Evolutionary conservation across 2,888 invertebrate genomes (phyloP).

Genomic region (Campoplex capitator): DNA sequence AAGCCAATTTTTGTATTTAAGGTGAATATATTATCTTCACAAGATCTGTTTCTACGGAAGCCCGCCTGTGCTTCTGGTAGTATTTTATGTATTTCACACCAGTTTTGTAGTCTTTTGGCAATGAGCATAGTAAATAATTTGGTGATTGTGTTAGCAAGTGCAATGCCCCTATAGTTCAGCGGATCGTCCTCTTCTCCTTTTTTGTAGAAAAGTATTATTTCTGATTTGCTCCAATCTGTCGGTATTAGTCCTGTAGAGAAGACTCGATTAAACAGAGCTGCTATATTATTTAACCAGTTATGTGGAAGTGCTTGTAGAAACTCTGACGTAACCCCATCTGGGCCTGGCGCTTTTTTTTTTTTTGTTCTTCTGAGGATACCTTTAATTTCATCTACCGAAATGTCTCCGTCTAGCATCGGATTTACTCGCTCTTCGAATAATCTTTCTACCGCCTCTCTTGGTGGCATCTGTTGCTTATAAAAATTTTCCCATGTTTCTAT

Average conservation of each 20-base stretch:
- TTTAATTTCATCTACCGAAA: too few species aligned
- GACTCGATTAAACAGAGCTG: constrained; percentile 61
- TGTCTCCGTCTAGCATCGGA: too few species aligned
- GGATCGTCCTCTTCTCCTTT: constrained; percentile 72
- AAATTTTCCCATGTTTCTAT: too few species aligned
- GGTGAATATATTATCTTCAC: too few species aligned
- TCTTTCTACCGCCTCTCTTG: too few species aligned
- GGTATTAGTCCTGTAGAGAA: constrained; percentile 54
- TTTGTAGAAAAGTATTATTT: constrained; percentile 72
- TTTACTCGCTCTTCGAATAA: too few species aligned
- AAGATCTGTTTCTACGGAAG: constrained; percentile 54
- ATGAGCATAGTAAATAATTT: constrained; percentile 72
- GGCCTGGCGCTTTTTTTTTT: too few species aligned
- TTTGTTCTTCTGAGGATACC: too few species aligned
- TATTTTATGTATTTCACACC: constrained; percentile 56
- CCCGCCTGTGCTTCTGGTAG: constrained; percentile 70
- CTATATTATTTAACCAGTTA: constrained; percentile 17
- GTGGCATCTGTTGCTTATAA: too few species aligned
- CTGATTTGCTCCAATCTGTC: constrained; percentile 65
- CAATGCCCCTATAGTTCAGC: constrained; percentile 73
- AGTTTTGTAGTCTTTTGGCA: constrained; percentile 58
- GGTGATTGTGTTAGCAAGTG: constrained; percentile 72
- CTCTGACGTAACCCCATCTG: constrained; percentile 59
- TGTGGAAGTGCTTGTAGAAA: constrained; percentile 49
- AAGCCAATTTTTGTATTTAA: too few species aligned